These are phyloP conservation scores for Botia almorhae DNA, from an alignment of 2,797 vertebrate genomes.

Conservation along the genomic window DNA sequence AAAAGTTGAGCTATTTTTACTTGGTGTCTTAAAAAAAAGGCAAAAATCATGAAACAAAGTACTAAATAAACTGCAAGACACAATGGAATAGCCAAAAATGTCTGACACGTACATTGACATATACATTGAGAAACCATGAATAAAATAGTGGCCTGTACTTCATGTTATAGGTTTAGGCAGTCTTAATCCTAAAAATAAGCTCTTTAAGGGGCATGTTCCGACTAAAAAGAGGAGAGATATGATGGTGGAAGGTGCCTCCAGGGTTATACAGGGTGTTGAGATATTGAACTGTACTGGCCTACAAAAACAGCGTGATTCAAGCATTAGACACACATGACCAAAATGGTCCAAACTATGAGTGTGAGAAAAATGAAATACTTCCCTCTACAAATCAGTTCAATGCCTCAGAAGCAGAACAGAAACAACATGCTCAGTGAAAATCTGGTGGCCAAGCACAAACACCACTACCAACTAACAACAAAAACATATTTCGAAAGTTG, in stretches of 20 bases:
- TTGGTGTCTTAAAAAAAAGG: too few species aligned
- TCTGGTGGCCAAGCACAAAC: neutral
- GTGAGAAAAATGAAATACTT: slow-evolving; percentile 56
- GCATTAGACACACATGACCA: neutral
- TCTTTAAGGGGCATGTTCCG: neutral
- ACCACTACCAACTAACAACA: neutral
- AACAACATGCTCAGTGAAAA: slow-evolving; percentile 56
- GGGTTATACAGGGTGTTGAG: neutral
- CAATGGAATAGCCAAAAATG: neutral
- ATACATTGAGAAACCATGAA: too few species aligned
- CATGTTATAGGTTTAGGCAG: too few species aligned
- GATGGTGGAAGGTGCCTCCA: neutral
- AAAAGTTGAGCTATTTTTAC: too few species aligned
- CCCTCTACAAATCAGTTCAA: slow-evolving; percentile 45
- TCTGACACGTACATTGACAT: neutral
- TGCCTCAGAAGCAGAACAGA: slow-evolving; percentile 58
- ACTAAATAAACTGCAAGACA: too few species aligned
- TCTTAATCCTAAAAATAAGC: too few species aligned
- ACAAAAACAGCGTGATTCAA: neutral
- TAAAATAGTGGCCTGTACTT: too few species aligned
- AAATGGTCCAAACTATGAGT: slow-evolving; percentile 10
- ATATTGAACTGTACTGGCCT: neutral
- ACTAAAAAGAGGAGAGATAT: neutral
- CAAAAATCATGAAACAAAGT: too few species aligned
- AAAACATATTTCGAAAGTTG: slow-evolving; percentile 9